Percentiles rank a stretch among this genome's conserved stretches.
Evolutionary conservation across 2,888 invertebrate genomes (phyloP).

Genomic region (Lepetodrilus schrolli): DNA sequence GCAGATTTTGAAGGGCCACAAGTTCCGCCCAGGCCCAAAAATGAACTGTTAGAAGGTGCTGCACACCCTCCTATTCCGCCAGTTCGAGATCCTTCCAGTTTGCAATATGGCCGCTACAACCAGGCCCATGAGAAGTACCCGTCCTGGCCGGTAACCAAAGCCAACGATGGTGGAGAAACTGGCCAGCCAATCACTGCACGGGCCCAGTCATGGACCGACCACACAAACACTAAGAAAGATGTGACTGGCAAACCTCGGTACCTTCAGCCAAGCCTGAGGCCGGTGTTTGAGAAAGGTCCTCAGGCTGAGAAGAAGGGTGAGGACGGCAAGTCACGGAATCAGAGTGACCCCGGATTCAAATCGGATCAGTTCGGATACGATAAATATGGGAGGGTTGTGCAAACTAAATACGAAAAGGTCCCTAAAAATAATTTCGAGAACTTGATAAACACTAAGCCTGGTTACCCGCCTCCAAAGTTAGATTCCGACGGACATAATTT

Average conservation of each 20-base stretch:
- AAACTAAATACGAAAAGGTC: slow-evolving; percentile 42
- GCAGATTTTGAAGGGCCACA: slow-evolving; percentile 45
- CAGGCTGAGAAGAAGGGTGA: slow-evolving; percentile 51
- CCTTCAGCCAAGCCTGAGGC: slow-evolving; percentile 41
- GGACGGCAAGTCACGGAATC: slow-evolving; percentile 57
- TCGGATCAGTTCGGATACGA: slow-evolving; percentile 52
- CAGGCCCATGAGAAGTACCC: slow-evolving; percentile 85
- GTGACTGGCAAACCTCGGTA: slow-evolving; percentile 76
- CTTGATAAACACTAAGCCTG: slow-evolving; percentile 63
- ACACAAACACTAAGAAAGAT: slow-evolving; percentile 83
- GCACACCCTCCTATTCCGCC: slow-evolving; percentile 76
- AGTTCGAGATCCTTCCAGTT: slow-evolving; percentile 82
- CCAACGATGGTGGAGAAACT: slow-evolving; percentile 61
- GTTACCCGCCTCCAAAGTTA: slow-evolving; percentile 75
- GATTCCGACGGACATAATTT: slow-evolving; percentile 80
- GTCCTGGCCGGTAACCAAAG: slow-evolving; percentile 83
- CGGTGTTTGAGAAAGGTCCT: slow-evolving; percentile 79
- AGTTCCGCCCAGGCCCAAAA: slow-evolving; percentile 42
- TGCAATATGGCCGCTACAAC: slow-evolving; percentile 81
- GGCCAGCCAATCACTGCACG: slow-evolving; percentile 78
- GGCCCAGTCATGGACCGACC: slow-evolving; percentile 84
- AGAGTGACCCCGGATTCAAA: slow-evolving; percentile 67
- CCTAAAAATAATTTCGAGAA: slow-evolving; percentile 52
- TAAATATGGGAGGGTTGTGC: slow-evolving; percentile 40
- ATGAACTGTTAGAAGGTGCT: slow-evolving; percentile 43